Evolutionary conservation across 2,888 invertebrate genomes (phyloP), one percentile per base, ranked within the genome.

Genomic region (Leptothorax acervorum): DNA sequence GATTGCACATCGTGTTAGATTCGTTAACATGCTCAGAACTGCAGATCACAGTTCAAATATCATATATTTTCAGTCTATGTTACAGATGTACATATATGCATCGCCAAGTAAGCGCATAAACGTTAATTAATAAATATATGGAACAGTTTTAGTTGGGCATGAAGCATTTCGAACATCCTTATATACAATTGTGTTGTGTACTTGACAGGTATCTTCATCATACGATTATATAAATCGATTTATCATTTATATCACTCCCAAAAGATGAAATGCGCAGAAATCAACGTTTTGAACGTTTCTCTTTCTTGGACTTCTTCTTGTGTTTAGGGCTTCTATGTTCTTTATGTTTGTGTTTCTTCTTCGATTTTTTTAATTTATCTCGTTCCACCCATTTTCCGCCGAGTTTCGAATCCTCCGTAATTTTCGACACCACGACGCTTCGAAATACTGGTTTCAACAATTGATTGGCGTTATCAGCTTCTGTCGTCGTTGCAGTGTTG

Each of bases 281-380:
- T 81, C 48, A 81, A 51, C 9, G 73, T 48, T 60, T 81, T 39
- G 71, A 81, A 60, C 87, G 90, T 82, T 92, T 94, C 11, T 91
- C 90, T 83, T 93, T 94, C 63, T 93, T 94, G 39, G 93, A 93
- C 83, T 93, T 94, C 60, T 91, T 92, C 86, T 92, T 94, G 63
- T 92, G 93, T 60, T 91, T 93, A 1, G 92, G 90, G 15, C 91
- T 92, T 78, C 90, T 91, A 9, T 91, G 90, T 48, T 94, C 93
- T 79, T 92, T 92, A 73, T 94, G 93, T 71, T 94, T 95, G 45
- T 93, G 94, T 62, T 94, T 94, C 31, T 94, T 94, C 71, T 94
- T 95, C 4, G 92, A 91, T 76, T 94, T 94, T 55, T 94, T 92
- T 78, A 73, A n/a, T 85, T 83, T 87, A 4, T 73, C 84, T 76